Conservation (phyloP, 2,797 vertebrate genomes). For the Molossus molossus region DNA sequence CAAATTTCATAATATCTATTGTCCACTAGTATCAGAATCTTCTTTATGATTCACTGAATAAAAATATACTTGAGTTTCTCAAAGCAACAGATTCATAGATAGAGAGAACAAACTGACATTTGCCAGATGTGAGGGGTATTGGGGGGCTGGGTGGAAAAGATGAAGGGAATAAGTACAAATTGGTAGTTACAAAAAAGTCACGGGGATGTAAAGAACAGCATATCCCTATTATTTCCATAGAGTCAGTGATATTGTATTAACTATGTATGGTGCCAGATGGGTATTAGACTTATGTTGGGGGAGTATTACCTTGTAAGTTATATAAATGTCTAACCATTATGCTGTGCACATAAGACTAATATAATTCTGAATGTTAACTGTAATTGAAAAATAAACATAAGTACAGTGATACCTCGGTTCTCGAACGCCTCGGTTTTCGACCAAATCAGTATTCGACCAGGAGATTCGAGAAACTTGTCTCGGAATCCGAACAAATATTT, state of each 20-base stretch:
- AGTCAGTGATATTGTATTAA: not conserved
- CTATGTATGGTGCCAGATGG: not conserved
- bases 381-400: not conserved
- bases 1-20: slow-evolving; percentile 6
- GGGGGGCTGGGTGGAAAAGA: not conserved
- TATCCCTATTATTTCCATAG: not conserved
- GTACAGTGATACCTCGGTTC: no score
- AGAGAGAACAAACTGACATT: not conserved
- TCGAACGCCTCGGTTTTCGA: no score
- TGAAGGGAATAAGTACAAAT: not conserved
- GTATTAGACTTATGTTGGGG: not conserved
- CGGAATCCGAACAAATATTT: no score
- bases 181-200: not conserved
- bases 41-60: not conserved
- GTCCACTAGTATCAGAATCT: not conserved
- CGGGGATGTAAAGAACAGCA: not conserved
- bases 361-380: not conserved
- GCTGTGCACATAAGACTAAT: not conserved
- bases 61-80: slow-evolving; percentile 33
- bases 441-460: no score
- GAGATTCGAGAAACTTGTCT: no score
- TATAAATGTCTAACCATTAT: not conserved
- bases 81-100: not conserved
- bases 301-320: not conserved
- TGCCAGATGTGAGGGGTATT: not conserved